Evolutionary conservation across 2,888 invertebrate genomes (phyloP).

Genomic region (Zelleria hepariella): DNA sequence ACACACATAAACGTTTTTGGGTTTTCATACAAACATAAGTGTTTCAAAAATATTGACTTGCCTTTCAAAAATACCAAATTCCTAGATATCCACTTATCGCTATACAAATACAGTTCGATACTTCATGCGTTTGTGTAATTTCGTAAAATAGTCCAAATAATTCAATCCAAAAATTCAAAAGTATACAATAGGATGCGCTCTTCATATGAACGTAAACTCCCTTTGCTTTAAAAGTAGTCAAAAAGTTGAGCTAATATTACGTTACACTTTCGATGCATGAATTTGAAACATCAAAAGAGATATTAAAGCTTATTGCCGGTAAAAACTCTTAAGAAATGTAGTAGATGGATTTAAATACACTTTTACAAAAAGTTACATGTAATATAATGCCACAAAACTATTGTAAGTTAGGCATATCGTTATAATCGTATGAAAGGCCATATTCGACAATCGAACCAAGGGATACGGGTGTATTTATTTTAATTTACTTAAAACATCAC

Average conservation of each 20-base stretch:
- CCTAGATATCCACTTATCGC: neutral
- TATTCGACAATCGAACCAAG: neutral
- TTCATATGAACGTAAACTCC: neutral
- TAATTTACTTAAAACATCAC: conserved; percentile 26
- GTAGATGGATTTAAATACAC: conserved; percentile 8
- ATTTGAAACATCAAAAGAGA: conserved; percentile 22
- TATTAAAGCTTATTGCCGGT: conserved; percentile 22
- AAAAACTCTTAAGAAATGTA: conserved; percentile 8
- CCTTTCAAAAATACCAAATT: neutral
- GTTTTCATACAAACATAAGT: conserved; percentile 51
- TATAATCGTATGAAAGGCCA: neutral
- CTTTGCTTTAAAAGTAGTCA: neutral
- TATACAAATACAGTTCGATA: neutral
- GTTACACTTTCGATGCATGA: conserved; percentile 21
- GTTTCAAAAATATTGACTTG: conserved; percentile 46
- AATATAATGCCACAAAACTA: neutral
- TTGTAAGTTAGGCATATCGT: neutral
- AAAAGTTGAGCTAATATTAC: conserved; percentile 7
- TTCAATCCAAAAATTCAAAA: conserved; percentile 16
- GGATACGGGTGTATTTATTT: conserved; percentile 13
- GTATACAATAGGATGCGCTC: conserved; percentile 22
- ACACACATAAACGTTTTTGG: conserved; percentile 49
- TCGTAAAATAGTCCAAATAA: neutral
- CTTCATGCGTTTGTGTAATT: neutral
- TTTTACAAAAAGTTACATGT: neutral